Evolutionary conservation across 2,888 invertebrate species (phyloP).

Genomic region (Drosophila prolongata): DNA sequence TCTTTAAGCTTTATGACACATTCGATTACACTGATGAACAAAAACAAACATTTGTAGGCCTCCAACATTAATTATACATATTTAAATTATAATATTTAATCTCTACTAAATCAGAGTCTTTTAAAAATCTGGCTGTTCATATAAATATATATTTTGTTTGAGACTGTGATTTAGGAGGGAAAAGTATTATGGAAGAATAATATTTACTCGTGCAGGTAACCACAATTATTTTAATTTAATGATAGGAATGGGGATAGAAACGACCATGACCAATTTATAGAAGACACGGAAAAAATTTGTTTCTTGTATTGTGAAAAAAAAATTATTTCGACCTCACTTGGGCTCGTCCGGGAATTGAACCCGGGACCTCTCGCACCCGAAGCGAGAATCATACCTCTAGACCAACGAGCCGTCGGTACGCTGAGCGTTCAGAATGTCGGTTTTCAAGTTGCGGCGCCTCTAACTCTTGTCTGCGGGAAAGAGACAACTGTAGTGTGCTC

Average conservation of each 20-base stretch:
- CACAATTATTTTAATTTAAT: too few species aligned
- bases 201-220: too few species aligned
- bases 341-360: conserved; percentile 84
- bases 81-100: too few species aligned
- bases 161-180: too few species aligned
- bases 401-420: conserved; percentile 81
- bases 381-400: conserved; percentile 84
- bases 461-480: not conserved
- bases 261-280: too few species aligned
- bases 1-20: not conserved
- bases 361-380: conserved; percentile 84
- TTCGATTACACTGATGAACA: not conserved
- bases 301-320: conserved; percentile 18
- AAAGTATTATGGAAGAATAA: too few species aligned
- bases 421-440: conserved; percentile 41
- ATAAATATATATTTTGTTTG: too few species aligned
- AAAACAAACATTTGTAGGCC: not conserved
- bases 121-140: too few species aligned
- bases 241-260: too few species aligned
- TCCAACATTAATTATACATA: not conserved
- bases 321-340: conserved; percentile 56
- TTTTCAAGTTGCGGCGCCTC: conserved; percentile 48
- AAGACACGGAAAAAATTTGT: not conserved
- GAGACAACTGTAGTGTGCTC: not conserved
- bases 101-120: too few species aligned